Base-by-base conservation (phyloP, 2,113 vertebrate species). In the Ciconia maguari region DNA sequence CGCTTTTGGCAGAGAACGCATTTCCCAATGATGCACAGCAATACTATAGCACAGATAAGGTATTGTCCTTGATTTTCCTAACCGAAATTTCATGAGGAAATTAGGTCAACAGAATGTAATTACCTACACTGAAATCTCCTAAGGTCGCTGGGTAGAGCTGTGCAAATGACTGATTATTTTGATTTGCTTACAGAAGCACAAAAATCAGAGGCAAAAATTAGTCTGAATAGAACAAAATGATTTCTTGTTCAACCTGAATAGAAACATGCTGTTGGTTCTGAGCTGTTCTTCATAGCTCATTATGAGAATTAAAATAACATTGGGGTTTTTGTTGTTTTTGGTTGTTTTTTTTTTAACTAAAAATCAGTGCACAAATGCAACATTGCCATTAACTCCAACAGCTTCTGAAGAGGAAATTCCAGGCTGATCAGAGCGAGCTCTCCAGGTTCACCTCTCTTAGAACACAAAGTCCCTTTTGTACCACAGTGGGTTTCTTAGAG, bases 41-140 rank as follows among this genome's bases (percentile, higher is more conserved):
- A 55, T 89, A 65, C 20, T 54, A 20, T 65, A 91, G 58, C 38
- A 74, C 20, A 91, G 78, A 93, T 89, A 79, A 94, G 62, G 65
- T 87, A 88, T 87, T 91, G 83, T 93, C 81, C 66, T 92, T 94
- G 58, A 88, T 95, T 93, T 95, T 85, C 70, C 48, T 90, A 72
- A 81, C 55, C 17, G 4, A 94, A 93, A 93, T 95, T 95, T 94
- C 26, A 3, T 76, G 32, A 87, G 66, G 70, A 96, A 96, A 94
- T 96, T 95, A 90, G 91, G 94, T 93, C 96, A 96, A 93, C 60
- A 88, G 91, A 96, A 90, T 91, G 95, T 96, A 97, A 96, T 95
- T 96, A 94, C 82, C 84, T 96, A 78, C 76, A 69, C 61, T 88
- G 79, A 90, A 95, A 90, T 75, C 90, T 95, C 91, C 89, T 94